Evolutionary conservation across 2,797 vertebrate species (phyloP).

Genomic region (Merluccius polli): DNA sequence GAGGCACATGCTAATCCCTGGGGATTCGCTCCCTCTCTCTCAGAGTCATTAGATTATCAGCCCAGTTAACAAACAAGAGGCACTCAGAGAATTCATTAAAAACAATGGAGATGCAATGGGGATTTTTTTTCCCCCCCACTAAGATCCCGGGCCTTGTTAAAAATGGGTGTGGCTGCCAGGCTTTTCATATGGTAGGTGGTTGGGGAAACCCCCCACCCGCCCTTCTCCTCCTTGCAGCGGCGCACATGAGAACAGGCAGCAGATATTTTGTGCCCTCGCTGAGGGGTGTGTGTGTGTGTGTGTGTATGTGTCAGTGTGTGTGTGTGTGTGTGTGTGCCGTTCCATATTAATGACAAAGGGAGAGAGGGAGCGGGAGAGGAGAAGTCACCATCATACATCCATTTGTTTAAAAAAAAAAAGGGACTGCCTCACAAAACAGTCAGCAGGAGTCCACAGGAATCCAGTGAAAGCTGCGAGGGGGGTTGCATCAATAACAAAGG

Average conservation of each 20-base stretch:
- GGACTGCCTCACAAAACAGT: constrained; percentile 66
- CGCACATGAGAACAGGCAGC: constrained; percentile 60
- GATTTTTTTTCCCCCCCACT: constrained; percentile 48
- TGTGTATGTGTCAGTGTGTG: not conserved
- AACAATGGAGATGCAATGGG: constrained; percentile 54
- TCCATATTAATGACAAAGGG: constrained; percentile 73
- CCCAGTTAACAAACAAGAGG: constrained; percentile 56
- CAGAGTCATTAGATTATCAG: constrained; percentile 50
- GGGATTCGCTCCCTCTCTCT: constrained; percentile 34
- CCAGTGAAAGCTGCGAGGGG: constrained; percentile 53
- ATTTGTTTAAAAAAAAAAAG: constrained; percentile 69
- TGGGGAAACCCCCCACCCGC: not conserved
- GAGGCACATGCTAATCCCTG: constrained; percentile 15
- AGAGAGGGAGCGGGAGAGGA: constrained; percentile 55
- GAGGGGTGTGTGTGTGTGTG: constrained; percentile 55
- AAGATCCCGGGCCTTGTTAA: constrained; percentile 55
- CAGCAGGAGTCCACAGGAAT: constrained; percentile 65
- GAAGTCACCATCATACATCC: constrained; percentile 70
- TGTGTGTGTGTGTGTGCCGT: constrained; percentile 28
- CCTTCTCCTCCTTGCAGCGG: constrained; percentile 37
- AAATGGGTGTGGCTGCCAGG: constrained; percentile 62
- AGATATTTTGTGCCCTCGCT: constrained; percentile 54
- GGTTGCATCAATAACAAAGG: constrained; percentile 69
- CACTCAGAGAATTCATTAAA: constrained; percentile 63
- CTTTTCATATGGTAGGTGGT: constrained; percentile 64